Conservation (phyloP, 1,140 invertebrate species). For the Metopolophium dirhodum region DNA sequence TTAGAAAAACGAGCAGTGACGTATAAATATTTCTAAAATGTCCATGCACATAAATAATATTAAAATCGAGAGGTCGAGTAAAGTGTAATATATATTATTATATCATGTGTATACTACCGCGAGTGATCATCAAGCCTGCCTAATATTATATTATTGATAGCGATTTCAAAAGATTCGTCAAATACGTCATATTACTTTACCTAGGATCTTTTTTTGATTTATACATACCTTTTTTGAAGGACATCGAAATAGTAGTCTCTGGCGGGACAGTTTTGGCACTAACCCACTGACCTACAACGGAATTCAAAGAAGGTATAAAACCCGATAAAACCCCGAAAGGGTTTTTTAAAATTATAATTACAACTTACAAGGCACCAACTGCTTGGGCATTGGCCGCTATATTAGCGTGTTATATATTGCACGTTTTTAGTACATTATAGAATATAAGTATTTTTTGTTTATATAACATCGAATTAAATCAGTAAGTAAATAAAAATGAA, state of each 20-base stretch:
- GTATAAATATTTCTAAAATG: not conserved
- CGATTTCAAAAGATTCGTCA: not conserved
- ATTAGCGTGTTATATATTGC: too few species aligned
- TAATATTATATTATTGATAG: not conserved
- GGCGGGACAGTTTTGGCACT: too few species aligned
- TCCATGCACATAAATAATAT: not conserved
- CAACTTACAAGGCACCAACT: too few species aligned
- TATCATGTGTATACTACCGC: not conserved
- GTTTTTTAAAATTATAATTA: too few species aligned
- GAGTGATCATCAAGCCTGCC: not conserved
- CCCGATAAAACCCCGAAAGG: not conserved
- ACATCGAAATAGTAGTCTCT: not conserved
- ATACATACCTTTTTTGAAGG: not conserved
- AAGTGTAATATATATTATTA: too few species aligned
- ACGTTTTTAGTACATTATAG: too few species aligned
- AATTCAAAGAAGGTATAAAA: not conserved
- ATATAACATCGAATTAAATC: too few species aligned
- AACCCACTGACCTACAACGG: not conserved
- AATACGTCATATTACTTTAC: not conserved
- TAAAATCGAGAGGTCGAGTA: not conserved
- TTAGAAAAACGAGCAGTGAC: not conserved
- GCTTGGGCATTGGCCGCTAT: too few species aligned
- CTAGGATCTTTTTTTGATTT: not conserved
- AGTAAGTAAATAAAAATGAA: too few species aligned
- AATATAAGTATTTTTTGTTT: too few species aligned